phyloP scores from a whole-genome alignment of 2,888 invertebrate genomes.

The Leucophora obtusa region DNA sequence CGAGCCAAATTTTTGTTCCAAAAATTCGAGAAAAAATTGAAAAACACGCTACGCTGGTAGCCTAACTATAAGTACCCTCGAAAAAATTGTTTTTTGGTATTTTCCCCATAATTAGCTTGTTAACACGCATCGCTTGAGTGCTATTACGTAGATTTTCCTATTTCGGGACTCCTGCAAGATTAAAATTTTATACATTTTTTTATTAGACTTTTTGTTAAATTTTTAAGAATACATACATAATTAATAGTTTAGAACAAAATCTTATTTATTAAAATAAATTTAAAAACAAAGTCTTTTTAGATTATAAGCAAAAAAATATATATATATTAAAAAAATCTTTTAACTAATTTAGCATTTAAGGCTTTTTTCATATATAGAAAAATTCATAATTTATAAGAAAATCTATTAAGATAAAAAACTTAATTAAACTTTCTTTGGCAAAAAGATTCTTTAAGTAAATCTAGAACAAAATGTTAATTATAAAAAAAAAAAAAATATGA shows the following conservation, averaged over 20 bases:
- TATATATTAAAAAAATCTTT: slow-evolving; percentile 26
- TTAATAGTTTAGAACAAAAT: slow-evolving; percentile 41
- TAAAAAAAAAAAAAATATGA: slow-evolving; percentile 41
- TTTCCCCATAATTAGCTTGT: too few species aligned
- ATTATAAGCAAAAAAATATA: slow-evolving; percentile 38
- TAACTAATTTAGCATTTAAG: slow-evolving; percentile 49
- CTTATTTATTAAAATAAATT: slow-evolving; percentile 31
- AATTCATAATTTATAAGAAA: slow-evolving; percentile 8
- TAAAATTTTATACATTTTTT: background rate
- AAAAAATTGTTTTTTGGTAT: too few species aligned
- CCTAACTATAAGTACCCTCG: too few species aligned
- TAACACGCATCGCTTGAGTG: too few species aligned
- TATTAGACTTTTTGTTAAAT: background rate
- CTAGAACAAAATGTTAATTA: slow-evolving; percentile 59
- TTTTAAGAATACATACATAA: slow-evolving; percentile 32
- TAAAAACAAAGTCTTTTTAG: slow-evolving; percentile 35
- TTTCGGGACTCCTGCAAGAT: too few species aligned
- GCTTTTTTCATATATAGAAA: slow-evolving; percentile 40
- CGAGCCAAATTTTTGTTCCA: too few species aligned
- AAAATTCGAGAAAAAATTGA: too few species aligned
- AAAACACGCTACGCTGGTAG: too few species aligned
- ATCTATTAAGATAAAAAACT: slow-evolving; percentile 29
- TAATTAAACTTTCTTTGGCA: slow-evolving; percentile 72
- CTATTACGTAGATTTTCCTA: too few species aligned
- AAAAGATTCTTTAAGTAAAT: slow-evolving; percentile 75